A percentile compares a stretch with the other conserved stretches of the same genome.
phyloP scores from a whole-genome alignment of 2,113 vertebrate species.

The Oryzias curvinotus region DNA sequence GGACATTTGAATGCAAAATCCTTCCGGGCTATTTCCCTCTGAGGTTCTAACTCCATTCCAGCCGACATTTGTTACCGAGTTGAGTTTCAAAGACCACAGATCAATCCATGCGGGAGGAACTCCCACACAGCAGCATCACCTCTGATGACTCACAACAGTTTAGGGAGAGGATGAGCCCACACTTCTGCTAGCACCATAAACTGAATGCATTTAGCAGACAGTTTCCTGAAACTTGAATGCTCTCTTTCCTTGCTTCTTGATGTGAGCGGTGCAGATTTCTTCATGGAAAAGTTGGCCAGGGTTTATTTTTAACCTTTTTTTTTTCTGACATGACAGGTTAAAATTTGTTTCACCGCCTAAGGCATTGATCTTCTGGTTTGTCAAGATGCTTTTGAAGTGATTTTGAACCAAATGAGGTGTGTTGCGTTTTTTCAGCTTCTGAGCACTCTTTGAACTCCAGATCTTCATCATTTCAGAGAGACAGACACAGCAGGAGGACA shows the following conservation, averaged over 20 bases:
- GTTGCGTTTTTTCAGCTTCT: conserved; percentile 29
- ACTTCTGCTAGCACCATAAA: conserved; percentile 7
- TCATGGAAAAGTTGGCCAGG: not conserved
- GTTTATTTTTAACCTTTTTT: too few species aligned
- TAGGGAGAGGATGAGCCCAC: conserved; percentile 27
- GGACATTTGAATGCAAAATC: not conserved
- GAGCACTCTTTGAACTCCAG: conserved; percentile 18
- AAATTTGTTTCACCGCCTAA: not conserved
- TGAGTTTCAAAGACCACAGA: not conserved
- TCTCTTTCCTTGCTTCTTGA: too few species aligned
- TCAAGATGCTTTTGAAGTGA: too few species aligned
- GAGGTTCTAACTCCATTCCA: not conserved
- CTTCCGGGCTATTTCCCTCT: not conserved
- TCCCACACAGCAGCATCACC: conserved; percentile 51
- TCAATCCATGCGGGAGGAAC: conserved; percentile 46
- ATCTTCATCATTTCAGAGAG: conserved; percentile 5
- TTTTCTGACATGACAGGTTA: not conserved
- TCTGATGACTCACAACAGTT: conserved; percentile 47
- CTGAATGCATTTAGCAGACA: conserved; percentile 2
- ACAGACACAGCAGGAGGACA: conserved; percentile 2
- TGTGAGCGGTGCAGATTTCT: not conserved
- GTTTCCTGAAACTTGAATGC: not conserved
- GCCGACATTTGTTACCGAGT: too few species aligned
- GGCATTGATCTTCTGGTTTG: too few species aligned
- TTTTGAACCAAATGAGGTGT: not conserved